Conservation (phyloP, 2,797 vertebrate genomes). For the Crenuchus spilurus region DNA sequence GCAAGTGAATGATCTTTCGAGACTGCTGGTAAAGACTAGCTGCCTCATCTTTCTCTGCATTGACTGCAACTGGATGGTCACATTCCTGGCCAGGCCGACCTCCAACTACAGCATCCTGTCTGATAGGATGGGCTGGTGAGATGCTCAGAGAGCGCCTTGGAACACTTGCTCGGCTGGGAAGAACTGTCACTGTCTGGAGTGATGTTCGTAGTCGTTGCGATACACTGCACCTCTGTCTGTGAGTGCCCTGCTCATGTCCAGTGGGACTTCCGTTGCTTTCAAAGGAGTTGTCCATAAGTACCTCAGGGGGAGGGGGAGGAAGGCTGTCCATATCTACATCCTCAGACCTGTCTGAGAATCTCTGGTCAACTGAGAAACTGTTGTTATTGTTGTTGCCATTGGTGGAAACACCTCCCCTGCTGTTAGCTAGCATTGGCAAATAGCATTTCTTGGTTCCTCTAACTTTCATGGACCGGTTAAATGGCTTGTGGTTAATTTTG, state of each 20-base stretch:
- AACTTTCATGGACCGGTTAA: conserved; percentile 71
- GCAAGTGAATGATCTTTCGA: conserved; percentile 77
- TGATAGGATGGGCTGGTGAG: conserved; percentile 31
- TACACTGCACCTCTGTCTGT: conserved; percentile 60
- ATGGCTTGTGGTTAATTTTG: conserved; percentile 63
- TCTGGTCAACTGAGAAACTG: conserved; percentile 62
- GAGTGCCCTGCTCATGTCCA: conserved; percentile 43
- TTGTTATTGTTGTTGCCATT: conserved; percentile 76
- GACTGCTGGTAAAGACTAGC: conserved; percentile 72
- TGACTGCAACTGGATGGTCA: conserved; percentile 53
- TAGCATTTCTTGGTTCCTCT: conserved; percentile 75
- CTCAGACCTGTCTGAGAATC: conserved; percentile 55
- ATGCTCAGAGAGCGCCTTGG: conserved; percentile 37
- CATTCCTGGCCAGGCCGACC: conserved; percentile 18
- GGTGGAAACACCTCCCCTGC: conserved; percentile 55
- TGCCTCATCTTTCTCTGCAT: conserved; percentile 55
- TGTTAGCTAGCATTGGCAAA: conserved; percentile 65
- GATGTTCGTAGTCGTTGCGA: conserved; percentile 79
- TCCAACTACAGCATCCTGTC: conserved; percentile 47
- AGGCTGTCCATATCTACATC: conserved; percentile 78
- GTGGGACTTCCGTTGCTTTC: conserved; percentile 55
- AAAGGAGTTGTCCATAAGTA: conserved; percentile 86
- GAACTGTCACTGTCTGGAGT: conserved; percentile 75
- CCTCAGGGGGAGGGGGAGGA: conserved; percentile 90
- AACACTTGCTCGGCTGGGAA: conserved; percentile 75